Base-by-base conservation (phyloP, 2,113 vertebrate genomes). In the Chionodraco myersi region DNA sequence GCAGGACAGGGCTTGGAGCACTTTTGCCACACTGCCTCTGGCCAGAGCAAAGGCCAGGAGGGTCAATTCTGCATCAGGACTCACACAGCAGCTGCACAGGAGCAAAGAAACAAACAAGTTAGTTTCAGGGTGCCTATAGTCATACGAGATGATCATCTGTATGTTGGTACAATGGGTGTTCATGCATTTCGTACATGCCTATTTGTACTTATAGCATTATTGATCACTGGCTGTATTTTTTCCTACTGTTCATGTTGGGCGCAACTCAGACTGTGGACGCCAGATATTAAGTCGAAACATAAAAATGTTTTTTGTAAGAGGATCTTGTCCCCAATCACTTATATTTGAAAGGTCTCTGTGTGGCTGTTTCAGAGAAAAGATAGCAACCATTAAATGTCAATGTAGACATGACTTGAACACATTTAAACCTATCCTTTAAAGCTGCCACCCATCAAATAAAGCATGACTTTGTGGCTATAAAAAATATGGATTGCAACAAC, bases 11-110 rank as follows among this genome's bases (percentile, higher is more conserved):
- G 97, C 97, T 87, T 93, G 95, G 41, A 99, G 76, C 62, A 99
- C 96, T 93, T 99, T 99, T 23, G 97, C 95, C 54, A 99, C 92
- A 30, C 97, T 98, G 48, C 98, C 98, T 88, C 98, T 94, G 80
- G 98, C 98, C 82, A 99, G 93, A 72, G 98, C 97, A 64, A 99
- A 99, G 26, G 98, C 97, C 91, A 99, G 84, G 51, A 99, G 95
- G 6, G 97, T 98, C 86, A 99, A 84, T 76, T 99, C 97, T 10
- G 98, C 97, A 58, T 98, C 96, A 49, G 97, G 97, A 80, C 96
- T 97, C 68, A 95, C 95, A 85, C 94, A 97, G 86, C 96, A 97
- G 58, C 98, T 99, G 54, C 12, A 84, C 18, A 65, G 34, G 23
- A 47, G 51, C 4, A 88, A 64, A 60, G 4, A 71, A n/a, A 60